Evolutionary conservation across 2,888 invertebrate genomes (phyloP).

Genomic region (Perdita meconis): DNA sequence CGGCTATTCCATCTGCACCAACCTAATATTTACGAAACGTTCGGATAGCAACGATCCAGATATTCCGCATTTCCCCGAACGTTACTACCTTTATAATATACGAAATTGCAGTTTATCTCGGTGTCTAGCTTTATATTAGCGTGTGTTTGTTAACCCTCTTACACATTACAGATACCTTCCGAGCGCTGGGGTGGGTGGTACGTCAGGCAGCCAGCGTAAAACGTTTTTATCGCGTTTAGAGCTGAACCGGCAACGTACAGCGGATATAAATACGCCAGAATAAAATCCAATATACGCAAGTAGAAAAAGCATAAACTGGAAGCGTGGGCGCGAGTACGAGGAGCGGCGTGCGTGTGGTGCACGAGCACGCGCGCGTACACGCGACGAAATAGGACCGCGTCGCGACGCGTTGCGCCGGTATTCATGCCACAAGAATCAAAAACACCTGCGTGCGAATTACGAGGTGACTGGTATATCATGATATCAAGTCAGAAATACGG

Average conservation of each 20-base stretch:
- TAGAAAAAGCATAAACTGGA: slow-evolving; percentile 38
- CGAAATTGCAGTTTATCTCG: background rate
- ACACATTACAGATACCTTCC: background rate
- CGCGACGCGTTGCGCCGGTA: no score
- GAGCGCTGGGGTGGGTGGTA: background rate
- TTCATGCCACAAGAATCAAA: slow-evolving; percentile 61
- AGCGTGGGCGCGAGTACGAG: background rate
- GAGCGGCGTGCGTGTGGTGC: background rate
- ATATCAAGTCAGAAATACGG: slow-evolving; percentile 53
- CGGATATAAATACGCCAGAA: slow-evolving; percentile 44
- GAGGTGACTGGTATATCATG: slow-evolving; percentile 60
- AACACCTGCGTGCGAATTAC: slow-evolving; percentile 67
- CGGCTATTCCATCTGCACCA: no score
- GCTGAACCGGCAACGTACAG: slow-evolving; percentile 23
- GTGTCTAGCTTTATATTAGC: background rate
- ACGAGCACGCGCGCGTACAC: background rate
- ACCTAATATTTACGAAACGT: no score
- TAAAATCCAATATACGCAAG: slow-evolving; percentile 55
- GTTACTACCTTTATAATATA: background rate
- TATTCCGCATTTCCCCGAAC: background rate
- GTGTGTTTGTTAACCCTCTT: slow-evolving; percentile 10
- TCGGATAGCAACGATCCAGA: no score
- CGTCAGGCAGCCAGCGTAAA: slow-evolving; percentile 14
- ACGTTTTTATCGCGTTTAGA: slow-evolving; percentile 33
- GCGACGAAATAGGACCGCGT: background rate